Conservation (phyloP, 2,888 invertebrate species). For the Sphaerophoria rueppellii region DNA sequence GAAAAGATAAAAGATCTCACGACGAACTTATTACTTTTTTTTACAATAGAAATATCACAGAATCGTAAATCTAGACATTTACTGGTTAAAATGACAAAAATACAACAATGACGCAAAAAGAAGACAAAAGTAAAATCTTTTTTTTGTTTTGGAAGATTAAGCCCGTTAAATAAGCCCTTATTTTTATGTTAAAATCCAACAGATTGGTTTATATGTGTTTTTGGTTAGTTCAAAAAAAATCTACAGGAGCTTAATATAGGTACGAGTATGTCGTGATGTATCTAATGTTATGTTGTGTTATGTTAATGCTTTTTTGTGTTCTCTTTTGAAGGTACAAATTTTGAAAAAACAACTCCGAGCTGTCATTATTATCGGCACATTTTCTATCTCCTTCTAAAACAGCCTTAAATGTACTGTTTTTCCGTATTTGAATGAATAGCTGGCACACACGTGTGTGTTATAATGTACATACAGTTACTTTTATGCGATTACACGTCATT, state of each 20-base stretch:
- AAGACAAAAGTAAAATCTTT: slow-evolving; percentile 20
- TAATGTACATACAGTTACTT: slow-evolving; percentile 37
- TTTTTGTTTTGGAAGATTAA: slow-evolving; percentile 22
- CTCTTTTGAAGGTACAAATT: slow-evolving; percentile 36
- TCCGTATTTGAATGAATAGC: slow-evolving; percentile 31
- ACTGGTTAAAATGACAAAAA: slow-evolving; percentile 34
- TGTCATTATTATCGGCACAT: slow-evolving; percentile 52
- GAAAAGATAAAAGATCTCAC: slow-evolving; percentile 19
- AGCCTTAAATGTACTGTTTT: slow-evolving; percentile 20
- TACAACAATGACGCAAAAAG: background rate
- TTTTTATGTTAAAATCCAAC: slow-evolving; percentile 46
- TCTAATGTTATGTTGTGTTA: background rate
- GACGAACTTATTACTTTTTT: slow-evolving; percentile 25
- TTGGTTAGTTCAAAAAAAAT: slow-evolving; percentile 50
- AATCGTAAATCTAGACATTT: slow-evolving; percentile 17
- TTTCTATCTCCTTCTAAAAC: slow-evolving; percentile 20
- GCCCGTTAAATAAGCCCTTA: slow-evolving; percentile 12
- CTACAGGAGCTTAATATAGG: slow-evolving; percentile 25
- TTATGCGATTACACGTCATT: slow-evolving; percentile 50
- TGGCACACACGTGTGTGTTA: slow-evolving; percentile 45
- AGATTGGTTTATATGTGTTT: slow-evolving; percentile 31
- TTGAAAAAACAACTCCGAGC: slow-evolving; percentile 38
- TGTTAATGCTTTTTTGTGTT: slow-evolving; percentile 22
- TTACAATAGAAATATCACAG: slow-evolving; percentile 47
- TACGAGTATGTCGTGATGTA: slow-evolving; percentile 31